Evolutionary conservation across 23 tunicate species (phyloP), one percentile per base, ranked within the genome.

Genomic region (Trididemnum nubilum): DNA sequence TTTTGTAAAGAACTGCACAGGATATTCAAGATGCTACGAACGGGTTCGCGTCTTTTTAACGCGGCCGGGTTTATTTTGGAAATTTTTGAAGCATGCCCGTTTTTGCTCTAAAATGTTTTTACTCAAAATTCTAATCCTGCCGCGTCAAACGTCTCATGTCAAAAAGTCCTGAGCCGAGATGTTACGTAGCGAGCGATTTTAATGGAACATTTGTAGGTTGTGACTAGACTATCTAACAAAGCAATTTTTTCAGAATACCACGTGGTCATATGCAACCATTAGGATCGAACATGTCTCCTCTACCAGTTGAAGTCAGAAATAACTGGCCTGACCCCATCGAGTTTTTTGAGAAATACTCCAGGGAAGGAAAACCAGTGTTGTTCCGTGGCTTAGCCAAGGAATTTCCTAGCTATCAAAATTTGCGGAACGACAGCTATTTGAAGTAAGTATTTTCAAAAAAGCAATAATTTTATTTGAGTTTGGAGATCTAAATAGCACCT

Each of bases 191-290:
- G n/a, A n/a, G n/a, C n/a, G n/a, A n/a, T n/a, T n/a, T n/a, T n/a
- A n/a, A n/a, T n/a, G n/a, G n/a, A n/a, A n/a, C n/a, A n/a, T n/a
- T n/a, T n/a, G n/a, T n/a, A n/a, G n/a, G n/a, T n/a, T n/a, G n/a
- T n/a, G n/a, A n/a, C n/a, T n/a, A n/a, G n/a, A n/a, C n/a, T 44
- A 44, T 44, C 54, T 44, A 7, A 15, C 54, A 7, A 44, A 44
- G 54, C 54, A 44, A 44, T 44, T 44, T 44, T 44, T 44, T 44
- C 54, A 44, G 15, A 7, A 44, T 15, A 33, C 96, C 96, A 15
- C 78, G 64, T 4, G 96, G 96, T 26, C 96, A 90, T 40, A 25
- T 90, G 64, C 72, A 80, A 50, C 96, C 96, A 2, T 69, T 90
- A 32, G 96, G 96, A 0, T 85, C 96, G 0, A 83, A 84, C 34